Evolutionary conservation across 2,888 invertebrate genomes (phyloP).

Genomic region (Cloeon dipterum): DNA sequence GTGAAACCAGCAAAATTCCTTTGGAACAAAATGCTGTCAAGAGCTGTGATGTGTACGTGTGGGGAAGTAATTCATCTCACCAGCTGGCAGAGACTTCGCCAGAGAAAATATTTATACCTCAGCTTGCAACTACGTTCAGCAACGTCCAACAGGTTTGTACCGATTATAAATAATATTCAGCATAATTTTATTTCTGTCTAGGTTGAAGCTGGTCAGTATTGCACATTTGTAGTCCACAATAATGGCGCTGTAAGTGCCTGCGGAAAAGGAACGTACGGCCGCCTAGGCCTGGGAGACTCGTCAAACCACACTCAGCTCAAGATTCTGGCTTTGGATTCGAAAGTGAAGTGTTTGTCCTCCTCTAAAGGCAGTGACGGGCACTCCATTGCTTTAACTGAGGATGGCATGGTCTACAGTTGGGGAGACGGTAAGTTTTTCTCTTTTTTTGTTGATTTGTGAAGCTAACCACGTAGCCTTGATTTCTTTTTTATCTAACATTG

Average conservation of each 20-base stretch:
- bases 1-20: background rate
- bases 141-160: slow-evolving; percentile 27
- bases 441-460: too few species aligned
- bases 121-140: slow-evolving; percentile 28
- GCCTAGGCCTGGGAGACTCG: slow-evolving; percentile 36
- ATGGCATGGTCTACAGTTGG: slow-evolving; percentile 29
- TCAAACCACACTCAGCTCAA: slow-evolving; percentile 31
- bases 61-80: slow-evolving; percentile 40
- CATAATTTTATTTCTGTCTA: slow-evolving; percentile 11
- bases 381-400: slow-evolving; percentile 26
- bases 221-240: slow-evolving; percentile 32
- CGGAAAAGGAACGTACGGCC: slow-evolving; percentile 36
- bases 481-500: too few species aligned
- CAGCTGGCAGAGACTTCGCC: slow-evolving; percentile 33
- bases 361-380: slow-evolving; percentile 33
- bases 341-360: slow-evolving; percentile 25
- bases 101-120: slow-evolving; percentile 32
- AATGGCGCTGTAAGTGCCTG: slow-evolving; percentile 33
- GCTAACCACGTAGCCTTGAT: too few species aligned
- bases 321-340: slow-evolving; percentile 25
- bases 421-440: slow-evolving; percentile 22
- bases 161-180: background rate
- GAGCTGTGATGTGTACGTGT: slow-evolving; percentile 30
- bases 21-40: slow-evolving; percentile 10
- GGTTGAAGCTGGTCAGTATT: slow-evolving; percentile 39